Evolutionary conservation across 2,113 vertebrate species (phyloP).

Genomic region (Stictonetta naevosa): DNA sequence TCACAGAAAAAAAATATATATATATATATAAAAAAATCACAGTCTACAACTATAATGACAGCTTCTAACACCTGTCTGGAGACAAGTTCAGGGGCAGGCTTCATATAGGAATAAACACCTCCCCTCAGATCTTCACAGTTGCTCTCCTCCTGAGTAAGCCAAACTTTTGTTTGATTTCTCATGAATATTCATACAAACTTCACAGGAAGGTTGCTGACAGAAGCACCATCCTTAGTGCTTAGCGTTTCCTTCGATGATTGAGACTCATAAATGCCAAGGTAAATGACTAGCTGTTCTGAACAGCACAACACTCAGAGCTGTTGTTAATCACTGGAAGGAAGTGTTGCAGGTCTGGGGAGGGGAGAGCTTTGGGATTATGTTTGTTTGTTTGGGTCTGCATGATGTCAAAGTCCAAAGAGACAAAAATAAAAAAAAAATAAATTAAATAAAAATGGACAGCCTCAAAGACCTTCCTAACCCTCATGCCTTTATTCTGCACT

Average conservation of each 20-base stretch:
- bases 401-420: not conserved
- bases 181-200: slow-evolving; percentile 9
- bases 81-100: not conserved
- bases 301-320: not conserved
- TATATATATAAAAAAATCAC: not conserved
- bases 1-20: not conserved
- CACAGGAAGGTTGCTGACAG: not conserved
- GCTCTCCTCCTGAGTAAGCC: not conserved
- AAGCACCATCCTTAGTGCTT: not conserved
- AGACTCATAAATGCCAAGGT: not conserved
- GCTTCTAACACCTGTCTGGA: not conserved
- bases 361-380: not conserved
- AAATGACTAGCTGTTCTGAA: not conserved
- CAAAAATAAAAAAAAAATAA: not conserved
- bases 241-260: not conserved
- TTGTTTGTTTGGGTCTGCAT: not conserved
- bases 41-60: not conserved
- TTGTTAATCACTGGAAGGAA: not conserved
- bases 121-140: not conserved
- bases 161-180: not conserved
- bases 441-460: not conserved
- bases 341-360: not conserved
- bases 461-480: not conserved
- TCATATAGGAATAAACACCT: slow-evolving; percentile 10
- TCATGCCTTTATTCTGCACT: not conserved